Evolutionary conservation across 2,113 vertebrate species (phyloP).

Genomic region (Phasianus colchicus): DNA sequence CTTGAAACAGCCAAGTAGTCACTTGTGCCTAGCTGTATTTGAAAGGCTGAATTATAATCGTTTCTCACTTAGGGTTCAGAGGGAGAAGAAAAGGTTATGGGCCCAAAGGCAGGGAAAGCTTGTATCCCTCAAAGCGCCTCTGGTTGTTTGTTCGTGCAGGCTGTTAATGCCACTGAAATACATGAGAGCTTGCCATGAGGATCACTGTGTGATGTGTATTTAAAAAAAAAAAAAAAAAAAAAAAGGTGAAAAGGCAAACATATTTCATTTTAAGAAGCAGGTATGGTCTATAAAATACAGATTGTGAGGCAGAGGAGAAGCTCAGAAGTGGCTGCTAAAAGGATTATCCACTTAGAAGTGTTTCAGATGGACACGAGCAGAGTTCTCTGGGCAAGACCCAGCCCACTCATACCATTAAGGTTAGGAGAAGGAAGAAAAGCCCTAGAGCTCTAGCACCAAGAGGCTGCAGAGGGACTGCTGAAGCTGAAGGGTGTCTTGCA

Average conservation of each 20-base stretch:
- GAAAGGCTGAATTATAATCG: conserved; percentile 14
- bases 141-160: conserved; percentile 42
- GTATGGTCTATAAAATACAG: no score
- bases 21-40: conserved; percentile 22
- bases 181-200: not conserved
- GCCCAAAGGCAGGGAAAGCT: conserved; percentile 13
- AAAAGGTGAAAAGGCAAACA: not conserved
- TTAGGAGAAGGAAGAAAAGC: no score
- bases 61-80: conserved; percentile 4
- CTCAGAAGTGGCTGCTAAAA: no score
- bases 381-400: no score
- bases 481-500: no score
- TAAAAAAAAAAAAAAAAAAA: not conserved
- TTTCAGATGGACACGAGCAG: no score
- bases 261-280: no score
- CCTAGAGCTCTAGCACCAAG: no score
- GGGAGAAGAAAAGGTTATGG: conserved; percentile 29
- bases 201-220: not conserved
- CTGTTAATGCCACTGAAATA: conserved; percentile 40
- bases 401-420: no score
- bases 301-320: no score
- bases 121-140: not conserved
- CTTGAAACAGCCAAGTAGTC: conserved; percentile 15
- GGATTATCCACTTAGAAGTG: no score
- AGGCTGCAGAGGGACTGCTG: no score